Evolutionary conservation across 2,888 invertebrate genomes (phyloP).

Genomic region (Dione juno): DNA sequence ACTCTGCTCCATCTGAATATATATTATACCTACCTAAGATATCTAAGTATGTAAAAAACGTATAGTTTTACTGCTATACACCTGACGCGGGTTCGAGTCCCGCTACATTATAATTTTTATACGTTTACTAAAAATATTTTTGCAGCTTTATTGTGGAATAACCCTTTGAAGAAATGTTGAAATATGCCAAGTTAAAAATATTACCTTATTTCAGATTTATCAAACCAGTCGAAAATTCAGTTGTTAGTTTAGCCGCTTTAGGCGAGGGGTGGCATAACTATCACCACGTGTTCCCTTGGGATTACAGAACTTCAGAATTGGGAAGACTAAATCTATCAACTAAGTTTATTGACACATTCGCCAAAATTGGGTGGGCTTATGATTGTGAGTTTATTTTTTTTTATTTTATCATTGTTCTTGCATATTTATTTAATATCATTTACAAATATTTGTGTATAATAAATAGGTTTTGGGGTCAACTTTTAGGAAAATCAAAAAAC

Average conservation of each 20-base stretch:
- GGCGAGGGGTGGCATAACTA: slow-evolving; percentile 94
- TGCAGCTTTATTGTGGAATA: no score
- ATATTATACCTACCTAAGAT: no score
- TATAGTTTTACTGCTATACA: no score
- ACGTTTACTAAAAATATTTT: no score
- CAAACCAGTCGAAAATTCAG: slow-evolving; percentile 87
- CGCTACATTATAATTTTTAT: no score
- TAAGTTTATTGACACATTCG: slow-evolving; percentile 90
- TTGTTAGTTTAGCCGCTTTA: slow-evolving; percentile 89
- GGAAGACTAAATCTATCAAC: slow-evolving; percentile 90
- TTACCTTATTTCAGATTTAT: slow-evolving; percentile 82
- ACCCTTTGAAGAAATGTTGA: no score
- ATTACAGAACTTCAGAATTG: slow-evolving; percentile 87
- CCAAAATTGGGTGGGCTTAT: slow-evolving; percentile 91
- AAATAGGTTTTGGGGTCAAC: no score
- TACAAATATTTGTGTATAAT: no score
- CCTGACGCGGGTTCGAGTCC: no score
- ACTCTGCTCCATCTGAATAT: no score
- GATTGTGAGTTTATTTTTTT: slow-evolving; percentile 80
- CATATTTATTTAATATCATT: not conserved
- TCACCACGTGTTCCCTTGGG: slow-evolving; percentile 91
- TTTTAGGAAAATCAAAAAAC: not conserved
- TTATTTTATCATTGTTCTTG: not conserved
- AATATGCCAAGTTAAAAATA: not conserved
- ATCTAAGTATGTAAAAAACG: no score